These are phyloP conservation scores for Poecile atricapillus DNA, from an alignment of 2,113 vertebrate genomes.

Conservation along the genomic window DNA sequence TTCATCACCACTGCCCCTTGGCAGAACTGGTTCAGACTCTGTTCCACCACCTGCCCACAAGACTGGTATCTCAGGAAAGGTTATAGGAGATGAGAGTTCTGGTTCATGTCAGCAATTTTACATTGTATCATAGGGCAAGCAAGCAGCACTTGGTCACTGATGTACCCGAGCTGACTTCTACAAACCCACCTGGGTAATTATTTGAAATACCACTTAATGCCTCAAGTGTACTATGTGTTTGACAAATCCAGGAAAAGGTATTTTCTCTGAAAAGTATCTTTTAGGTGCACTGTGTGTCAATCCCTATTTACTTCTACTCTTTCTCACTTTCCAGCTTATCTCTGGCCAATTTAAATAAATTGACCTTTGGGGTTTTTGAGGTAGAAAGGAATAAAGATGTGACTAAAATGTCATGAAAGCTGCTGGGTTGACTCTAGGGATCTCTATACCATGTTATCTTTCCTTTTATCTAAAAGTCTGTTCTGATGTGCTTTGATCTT, in stretches of 20 bases:
- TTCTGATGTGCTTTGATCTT: constrained; percentile 50
- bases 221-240: background rate
- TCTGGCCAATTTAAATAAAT: constrained; percentile 48
- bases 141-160: background rate
- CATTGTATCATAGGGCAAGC: background rate
- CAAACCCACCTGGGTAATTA: background rate
- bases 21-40: background rate
- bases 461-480: constrained; percentile 36
- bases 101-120: background rate
- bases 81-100: background rate
- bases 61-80: background rate
- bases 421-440: background rate
- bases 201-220: background rate
- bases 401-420: constrained; percentile 35
- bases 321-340: background rate
- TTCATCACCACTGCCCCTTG: background rate
- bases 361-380: constrained; percentile 44
- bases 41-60: background rate
- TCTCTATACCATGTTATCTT: background rate
- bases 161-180: background rate
- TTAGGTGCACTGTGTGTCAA: background rate
- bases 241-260: background rate
- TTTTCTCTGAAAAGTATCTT: background rate
- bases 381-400: constrained; percentile 13
- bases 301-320: background rate